phyloP scores from a whole-genome alignment of 2,888 invertebrate genomes.

The Apoda limacodes region DNA sequence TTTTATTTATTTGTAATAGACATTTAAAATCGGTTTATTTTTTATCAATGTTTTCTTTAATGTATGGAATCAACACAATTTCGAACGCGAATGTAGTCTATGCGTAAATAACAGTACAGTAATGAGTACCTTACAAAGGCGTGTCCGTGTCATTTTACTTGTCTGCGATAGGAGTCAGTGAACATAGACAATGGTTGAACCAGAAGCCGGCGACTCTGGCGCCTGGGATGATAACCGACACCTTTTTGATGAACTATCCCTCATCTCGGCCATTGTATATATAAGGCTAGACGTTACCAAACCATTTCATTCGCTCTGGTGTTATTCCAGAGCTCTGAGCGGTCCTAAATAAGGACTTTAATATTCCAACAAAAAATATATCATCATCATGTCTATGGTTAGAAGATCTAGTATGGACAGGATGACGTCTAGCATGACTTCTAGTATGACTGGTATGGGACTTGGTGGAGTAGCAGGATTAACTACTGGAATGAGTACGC shows the following conservation, averaged over 20 bases:
- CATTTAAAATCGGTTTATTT: no score
- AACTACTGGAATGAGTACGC: conserved; percentile 53
- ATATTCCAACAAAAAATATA: no score
- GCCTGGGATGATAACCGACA: conserved; percentile 48
- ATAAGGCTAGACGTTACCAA: conserved; percentile 28
- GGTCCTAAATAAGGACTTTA: conserved; percentile 34
- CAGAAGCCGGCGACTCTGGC: conserved; percentile 39
- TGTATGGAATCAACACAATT: no score
- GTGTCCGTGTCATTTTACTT: no score
- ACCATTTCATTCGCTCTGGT: conserved; percentile 59
- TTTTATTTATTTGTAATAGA: no score
- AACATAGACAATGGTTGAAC: conserved; percentile 40
- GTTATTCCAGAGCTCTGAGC: conserved; percentile 47
- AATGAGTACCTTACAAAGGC: no score
- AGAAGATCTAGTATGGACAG: conserved; percentile 62
- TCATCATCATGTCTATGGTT: no score
- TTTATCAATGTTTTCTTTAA: no score
- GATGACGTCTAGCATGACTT: conserved; percentile 65
- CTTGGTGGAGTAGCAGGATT: conserved; percentile 59
- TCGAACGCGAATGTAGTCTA: no score
- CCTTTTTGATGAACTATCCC: conserved; percentile 47
- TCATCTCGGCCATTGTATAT: conserved; percentile 33
- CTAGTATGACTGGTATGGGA: conserved; percentile 65
- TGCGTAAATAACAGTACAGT: no score
- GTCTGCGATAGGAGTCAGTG: conserved; percentile 43